A percentile compares a stretch with the other conserved stretches of the same genome.
Evolutionary conservation across 1,140 invertebrate genomes (phyloP).

Genomic region (Cepaea nemoralis): DNA sequence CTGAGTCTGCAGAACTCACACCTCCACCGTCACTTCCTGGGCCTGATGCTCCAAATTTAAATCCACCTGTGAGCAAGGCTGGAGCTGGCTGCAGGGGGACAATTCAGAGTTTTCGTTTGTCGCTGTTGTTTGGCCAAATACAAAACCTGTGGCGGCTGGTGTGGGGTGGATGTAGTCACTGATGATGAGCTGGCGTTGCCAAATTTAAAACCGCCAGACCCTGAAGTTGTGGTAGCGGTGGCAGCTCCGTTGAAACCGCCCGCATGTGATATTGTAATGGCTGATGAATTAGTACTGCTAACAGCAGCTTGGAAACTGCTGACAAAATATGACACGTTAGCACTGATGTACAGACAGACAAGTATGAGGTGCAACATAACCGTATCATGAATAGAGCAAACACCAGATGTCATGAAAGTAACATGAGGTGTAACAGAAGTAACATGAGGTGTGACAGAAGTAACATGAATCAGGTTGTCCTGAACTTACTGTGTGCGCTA

Average conservation of each 20-base stretch:
- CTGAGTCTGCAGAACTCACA: neutral
- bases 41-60: conserved; percentile 17
- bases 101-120: neutral
- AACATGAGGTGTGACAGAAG: too few relatives aligned
- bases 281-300: conserved; percentile 4
- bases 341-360: too few relatives aligned
- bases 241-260: conserved; percentile 25
- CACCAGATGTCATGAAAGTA: too few relatives aligned
- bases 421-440: too few relatives aligned
- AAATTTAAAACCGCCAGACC: conserved; percentile 36
- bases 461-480: too few relatives aligned
- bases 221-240: conserved; percentile 15
- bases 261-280: conserved; percentile 1
- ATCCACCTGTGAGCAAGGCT: neutral
- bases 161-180: neutral
- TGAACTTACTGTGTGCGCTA: too few relatives aligned
- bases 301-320: conserved; percentile 12
- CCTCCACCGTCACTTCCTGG: neutral
- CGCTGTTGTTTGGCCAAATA: conserved; percentile 26
- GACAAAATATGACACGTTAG: too few relatives aligned
- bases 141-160: conserved; percentile 19
- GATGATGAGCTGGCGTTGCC: conserved; percentile 10
- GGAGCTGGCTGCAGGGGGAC: neutral
- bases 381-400: too few relatives aligned
- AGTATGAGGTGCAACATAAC: too few relatives aligned